These are phyloP conservation scores for Aphrophora alni DNA, from an alignment of 2,888 invertebrate genomes.

Conservation along the genomic window DNA sequence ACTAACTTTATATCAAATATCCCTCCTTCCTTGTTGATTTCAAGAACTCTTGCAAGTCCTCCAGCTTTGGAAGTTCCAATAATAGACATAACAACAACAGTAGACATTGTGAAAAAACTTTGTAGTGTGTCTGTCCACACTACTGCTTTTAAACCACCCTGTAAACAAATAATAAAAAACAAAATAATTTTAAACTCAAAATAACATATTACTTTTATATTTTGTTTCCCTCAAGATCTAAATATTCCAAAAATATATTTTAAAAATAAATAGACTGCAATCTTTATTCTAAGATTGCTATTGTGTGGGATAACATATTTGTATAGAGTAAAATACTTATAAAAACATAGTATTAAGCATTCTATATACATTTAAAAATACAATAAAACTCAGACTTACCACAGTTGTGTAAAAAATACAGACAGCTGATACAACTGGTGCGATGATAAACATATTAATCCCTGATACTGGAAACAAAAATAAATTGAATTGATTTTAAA, in stretches of 20 bases:
- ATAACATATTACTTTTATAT: too few relatives aligned
- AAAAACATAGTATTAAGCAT: too few relatives aligned
- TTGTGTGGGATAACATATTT: too few relatives aligned
- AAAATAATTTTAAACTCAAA: not conserved
- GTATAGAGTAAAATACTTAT: too few relatives aligned
- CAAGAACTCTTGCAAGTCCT: slow-evolving; percentile 65
- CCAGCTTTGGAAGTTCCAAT: slow-evolving; percentile 63
- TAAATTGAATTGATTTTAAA: too few relatives aligned
- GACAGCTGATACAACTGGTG: not conserved
- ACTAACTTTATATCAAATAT: slow-evolving; percentile 58
- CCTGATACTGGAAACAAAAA: not conserved
- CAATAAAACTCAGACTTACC: not conserved
- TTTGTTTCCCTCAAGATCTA: too few relatives aligned
- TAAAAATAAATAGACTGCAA: too few relatives aligned
- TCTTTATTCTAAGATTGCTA: too few relatives aligned
- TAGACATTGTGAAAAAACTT: slow-evolving; percentile 64
- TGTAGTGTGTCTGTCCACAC: slow-evolving; percentile 69
- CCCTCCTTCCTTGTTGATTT: slow-evolving; percentile 63
- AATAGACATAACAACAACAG: slow-evolving; percentile 63
- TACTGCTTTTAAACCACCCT: slow-evolving; percentile 69
- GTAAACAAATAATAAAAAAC: slow-evolving; percentile 29
- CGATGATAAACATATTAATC: not conserved
- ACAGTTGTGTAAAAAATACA: not conserved
- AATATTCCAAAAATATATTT: too few relatives aligned
- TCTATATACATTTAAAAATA: too few relatives aligned